Conservation (phyloP, 2,888 invertebrate species). For the Cotesia congregata region DNA sequence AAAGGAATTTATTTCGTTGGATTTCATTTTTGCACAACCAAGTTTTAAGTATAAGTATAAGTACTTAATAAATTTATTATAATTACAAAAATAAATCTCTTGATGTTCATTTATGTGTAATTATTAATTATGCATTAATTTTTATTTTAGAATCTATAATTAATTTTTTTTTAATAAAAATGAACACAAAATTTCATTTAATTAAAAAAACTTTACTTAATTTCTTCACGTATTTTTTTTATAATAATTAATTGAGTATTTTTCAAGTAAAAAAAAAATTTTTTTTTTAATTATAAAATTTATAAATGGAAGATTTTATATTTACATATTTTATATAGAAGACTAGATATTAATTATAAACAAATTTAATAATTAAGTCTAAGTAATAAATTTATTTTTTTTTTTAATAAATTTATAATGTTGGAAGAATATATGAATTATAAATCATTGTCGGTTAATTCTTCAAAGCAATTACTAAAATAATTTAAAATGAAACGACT, state of each 20-base stretch:
- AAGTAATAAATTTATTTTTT: no score
- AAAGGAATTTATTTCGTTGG: background rate
- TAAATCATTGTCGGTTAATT: no score
- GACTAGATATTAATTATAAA: conserved; percentile 41
- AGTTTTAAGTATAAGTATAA: no score
- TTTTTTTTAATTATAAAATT: background rate
- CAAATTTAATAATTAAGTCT: background rate
- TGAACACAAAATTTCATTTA: background rate
- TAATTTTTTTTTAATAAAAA: background rate
- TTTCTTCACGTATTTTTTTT: background rate
- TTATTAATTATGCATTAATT: background rate
- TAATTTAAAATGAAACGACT: no score
- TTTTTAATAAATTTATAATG: no score
- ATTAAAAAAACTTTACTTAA: background rate
- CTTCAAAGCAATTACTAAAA: no score
- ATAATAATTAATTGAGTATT: background rate
- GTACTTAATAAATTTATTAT: background rate
- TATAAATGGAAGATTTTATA: conserved; percentile 1
- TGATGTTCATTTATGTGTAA: background rate
- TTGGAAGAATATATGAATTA: no score
- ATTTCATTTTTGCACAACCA: background rate
- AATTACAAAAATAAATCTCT: background rate
- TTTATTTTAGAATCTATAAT: background rate
- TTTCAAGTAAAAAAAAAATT: background rate
- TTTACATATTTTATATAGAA: background rate